Evolutionary conservation across 2,888 invertebrate genomes (phyloP), one percentile per base, ranked within the genome.

Genomic region (Caenorhabditis wallacei): DNA sequence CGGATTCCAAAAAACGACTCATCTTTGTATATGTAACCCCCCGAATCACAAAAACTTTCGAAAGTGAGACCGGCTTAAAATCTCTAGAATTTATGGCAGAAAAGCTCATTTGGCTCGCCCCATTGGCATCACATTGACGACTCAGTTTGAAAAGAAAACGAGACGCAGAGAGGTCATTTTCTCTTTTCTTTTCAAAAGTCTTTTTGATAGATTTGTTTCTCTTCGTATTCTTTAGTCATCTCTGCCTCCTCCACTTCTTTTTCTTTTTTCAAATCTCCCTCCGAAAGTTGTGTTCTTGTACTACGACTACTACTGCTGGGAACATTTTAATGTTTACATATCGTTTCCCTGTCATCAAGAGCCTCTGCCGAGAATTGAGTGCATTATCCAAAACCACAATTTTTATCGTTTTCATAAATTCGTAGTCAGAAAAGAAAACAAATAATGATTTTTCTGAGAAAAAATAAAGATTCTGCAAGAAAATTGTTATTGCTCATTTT

Each of bases 181-280:
- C 48, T 46, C 43, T 48, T 26, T 66, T 35, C 66, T 70, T 63
- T 46, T 63, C 63, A 63, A 63, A 63, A 63, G 74, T 64, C 64
- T 63, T 66, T 40, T 66, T 57, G 54, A 64, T 63, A 74, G 74
- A 74, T 63, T 63, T 64, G 74, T 56, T 66, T 63, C 56, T 22
- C 71, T 59, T 46, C 26, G 43, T 26, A 30, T 66, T 71, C 57
- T 57, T 48, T 48, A 70, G 56, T 46, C 30, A 18, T 59, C 35
- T 51, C 35, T n/a, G 30, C 37, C 59, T 8, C 11, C 40, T 40
- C 40, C 13, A 2, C 13, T 11, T 13, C 16, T 40, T 13, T 40
- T 71, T 26, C 20, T 48, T 16, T 40, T 61, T 46, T 20, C 22
- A 7, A 48, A 54, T 68, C 53, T 24, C 24, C 51, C 26, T 20